Percentiles rank a stretch among this genome's conserved stretches.
These are phyloP conservation scores for Sebastes oblongus DNA, from an alignment of 2,797 vertebrate genomes.

Conservation along the genomic window DNA sequence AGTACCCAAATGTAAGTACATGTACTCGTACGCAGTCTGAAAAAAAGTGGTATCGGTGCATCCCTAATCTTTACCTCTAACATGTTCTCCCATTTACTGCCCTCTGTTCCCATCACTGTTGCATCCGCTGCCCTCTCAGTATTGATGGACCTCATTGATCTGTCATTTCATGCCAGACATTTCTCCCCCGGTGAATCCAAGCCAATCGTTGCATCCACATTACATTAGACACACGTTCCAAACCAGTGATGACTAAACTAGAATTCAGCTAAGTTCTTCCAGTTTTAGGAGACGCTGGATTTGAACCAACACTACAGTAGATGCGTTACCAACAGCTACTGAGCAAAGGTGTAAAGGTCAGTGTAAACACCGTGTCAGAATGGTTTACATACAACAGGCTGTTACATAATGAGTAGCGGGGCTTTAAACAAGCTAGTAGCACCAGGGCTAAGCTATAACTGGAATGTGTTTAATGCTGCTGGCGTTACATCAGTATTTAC, in stretches of 20 bases:
- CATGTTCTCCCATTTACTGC: neutral
- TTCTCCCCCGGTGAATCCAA: neutral
- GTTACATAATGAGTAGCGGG: neutral
- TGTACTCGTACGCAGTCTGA: too few relatives aligned
- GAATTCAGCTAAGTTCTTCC: neutral
- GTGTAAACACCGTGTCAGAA: neutral
- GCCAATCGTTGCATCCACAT: neutral
- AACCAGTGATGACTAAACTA: neutral
- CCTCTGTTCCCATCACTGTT: neutral
- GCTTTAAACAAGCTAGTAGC: neutral
- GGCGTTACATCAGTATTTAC: slow-evolving; percentile 23
- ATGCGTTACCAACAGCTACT: neutral
- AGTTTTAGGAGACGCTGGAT: neutral
- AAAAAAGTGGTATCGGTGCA: too few relatives aligned
- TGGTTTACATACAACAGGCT: neutral
- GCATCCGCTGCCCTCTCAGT: neutral
- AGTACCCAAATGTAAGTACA: too few relatives aligned
- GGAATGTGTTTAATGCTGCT: slow-evolving; percentile 31
- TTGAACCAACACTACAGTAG: neutral
- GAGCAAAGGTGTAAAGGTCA: slow-evolving; percentile 6
- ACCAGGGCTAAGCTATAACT: neutral
- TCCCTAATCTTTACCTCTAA: neutral
- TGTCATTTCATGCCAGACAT: neutral
- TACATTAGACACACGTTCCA: neutral
- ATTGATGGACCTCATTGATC: slow-evolving; percentile 20